Evolutionary conservation across 2,888 invertebrate species (phyloP).

Genomic region (Ichneumoninae sp.): DNA sequence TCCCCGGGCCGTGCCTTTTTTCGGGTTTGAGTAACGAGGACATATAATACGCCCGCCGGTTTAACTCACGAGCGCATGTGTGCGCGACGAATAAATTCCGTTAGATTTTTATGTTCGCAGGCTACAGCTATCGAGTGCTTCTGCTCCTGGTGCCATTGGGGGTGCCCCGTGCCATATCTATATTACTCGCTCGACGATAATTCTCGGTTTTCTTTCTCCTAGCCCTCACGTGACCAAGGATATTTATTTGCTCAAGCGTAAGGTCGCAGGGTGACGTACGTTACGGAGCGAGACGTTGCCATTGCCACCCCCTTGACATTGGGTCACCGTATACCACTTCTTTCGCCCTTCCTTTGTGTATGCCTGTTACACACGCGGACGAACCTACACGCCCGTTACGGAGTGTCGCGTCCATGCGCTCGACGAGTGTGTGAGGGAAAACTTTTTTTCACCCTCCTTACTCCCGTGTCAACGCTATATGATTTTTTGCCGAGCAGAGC

Average conservation of each 20-base stretch:
- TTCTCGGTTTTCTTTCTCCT: slow-evolving; percentile 59
- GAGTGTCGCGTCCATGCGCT: slow-evolving; percentile 51
- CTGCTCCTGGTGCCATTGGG: slow-evolving; percentile 9
- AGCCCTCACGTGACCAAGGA: slow-evolving; percentile 73
- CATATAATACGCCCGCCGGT: not conserved
- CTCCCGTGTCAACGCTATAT: slow-evolving; percentile 4
- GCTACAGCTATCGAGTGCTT: not conserved
- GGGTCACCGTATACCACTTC: slow-evolving; percentile 35
- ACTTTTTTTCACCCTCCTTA: slow-evolving; percentile 14
- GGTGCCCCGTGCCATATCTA: not conserved
- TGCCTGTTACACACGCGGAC: slow-evolving; percentile 6
- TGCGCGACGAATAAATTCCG: slow-evolving; percentile 18
- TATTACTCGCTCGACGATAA: slow-evolving; percentile 34
- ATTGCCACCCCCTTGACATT: slow-evolving; percentile 50
- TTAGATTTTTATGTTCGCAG: slow-evolving; percentile 27
- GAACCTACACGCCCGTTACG: slow-evolving; percentile 42
- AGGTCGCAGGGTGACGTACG: slow-evolving; percentile 71
- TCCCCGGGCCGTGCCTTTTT: not conserved
- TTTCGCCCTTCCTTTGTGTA: slow-evolving; percentile 31
- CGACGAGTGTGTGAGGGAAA: not conserved
- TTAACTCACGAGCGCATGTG: not conserved
- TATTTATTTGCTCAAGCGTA: slow-evolving; percentile 77
- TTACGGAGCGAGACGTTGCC: slow-evolving; percentile 51
- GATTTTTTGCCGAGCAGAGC: slow-evolving; percentile 18
- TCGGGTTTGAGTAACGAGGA: slow-evolving; percentile 30